Conservation (phyloP, 2,888 invertebrate species). For the Dorcus parallelipipedus region DNA sequence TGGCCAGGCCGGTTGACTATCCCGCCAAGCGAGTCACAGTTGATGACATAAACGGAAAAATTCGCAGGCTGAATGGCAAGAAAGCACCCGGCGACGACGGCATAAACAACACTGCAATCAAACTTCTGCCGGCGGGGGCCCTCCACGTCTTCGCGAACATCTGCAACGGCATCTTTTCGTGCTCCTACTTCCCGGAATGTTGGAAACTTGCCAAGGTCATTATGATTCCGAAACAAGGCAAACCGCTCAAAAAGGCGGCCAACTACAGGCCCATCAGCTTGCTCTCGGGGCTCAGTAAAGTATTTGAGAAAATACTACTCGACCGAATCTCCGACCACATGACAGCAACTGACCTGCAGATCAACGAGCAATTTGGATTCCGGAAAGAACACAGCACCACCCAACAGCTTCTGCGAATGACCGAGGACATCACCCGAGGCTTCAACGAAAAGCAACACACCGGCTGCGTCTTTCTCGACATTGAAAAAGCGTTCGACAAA, state of each 20-base stretch:
- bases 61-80: neutral
- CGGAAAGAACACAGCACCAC: neutral
- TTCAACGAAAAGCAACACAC: neutral
- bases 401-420: constrained; percentile 1
- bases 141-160: neutral
- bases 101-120: neutral
- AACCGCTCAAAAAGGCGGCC: neutral
- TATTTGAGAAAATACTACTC: neutral
- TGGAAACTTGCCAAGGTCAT: neutral
- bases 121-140: neutral
- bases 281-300: neutral
- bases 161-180: neutral
- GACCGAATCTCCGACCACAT: neutral
- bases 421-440: neutral
- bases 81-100: neutral
- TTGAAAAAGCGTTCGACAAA: neutral
- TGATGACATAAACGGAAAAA: neutral
- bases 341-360: neutral
- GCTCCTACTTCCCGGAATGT: neutral
- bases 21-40: too few species aligned
- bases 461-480: neutral
- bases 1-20: too few species aligned
- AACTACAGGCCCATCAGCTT: constrained; percentile 3
- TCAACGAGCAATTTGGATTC: constrained; percentile 3
- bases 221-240: neutral